These are phyloP conservation scores for Laticauda laticaudata DNA, from an alignment of 2,113 vertebrate species.

Conservation along the genomic window DNA sequence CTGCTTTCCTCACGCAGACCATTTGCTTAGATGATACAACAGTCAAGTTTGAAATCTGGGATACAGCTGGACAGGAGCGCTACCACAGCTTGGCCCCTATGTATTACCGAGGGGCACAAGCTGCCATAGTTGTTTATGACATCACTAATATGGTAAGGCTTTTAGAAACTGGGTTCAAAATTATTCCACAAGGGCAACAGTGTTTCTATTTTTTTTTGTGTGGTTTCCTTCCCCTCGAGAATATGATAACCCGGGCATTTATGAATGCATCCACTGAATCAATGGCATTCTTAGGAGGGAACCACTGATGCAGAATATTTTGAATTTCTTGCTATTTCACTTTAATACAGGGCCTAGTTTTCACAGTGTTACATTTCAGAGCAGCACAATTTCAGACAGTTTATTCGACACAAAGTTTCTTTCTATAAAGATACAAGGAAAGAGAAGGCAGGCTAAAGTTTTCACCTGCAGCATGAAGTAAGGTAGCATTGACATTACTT, in stretches of 20 bases:
- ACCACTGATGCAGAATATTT: not conserved
- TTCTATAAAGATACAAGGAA: not conserved
- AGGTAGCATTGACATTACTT: not conserved
- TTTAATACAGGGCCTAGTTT: not conserved
- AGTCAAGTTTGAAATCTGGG: conserved; percentile 99
- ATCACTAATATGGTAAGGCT: conserved; percentile 94
- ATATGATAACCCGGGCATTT: not conserved
- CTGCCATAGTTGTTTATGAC: conserved; percentile 97
- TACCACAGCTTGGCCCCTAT: conserved; percentile 98
- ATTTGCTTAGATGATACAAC: conserved; percentile 98
- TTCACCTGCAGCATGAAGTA: not conserved
- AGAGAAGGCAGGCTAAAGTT: not conserved
- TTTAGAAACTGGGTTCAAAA: not conserved
- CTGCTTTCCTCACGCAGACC: conserved; percentile 98
- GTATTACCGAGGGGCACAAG: conserved; percentile 97
- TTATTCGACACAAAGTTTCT: not conserved
- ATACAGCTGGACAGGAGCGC: conserved; percentile 95
- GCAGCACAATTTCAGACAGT: not conserved
- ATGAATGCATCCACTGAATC: not conserved
- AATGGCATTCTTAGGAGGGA: not conserved
- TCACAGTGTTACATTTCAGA: not conserved
- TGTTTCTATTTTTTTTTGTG: not conserved
- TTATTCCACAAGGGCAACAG: not conserved
- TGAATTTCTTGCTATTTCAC: not conserved
- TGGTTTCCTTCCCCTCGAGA: not conserved